phyloP scores from a whole-genome alignment of 2,888 invertebrate genomes.

The Rotaria sp. region DNA sequence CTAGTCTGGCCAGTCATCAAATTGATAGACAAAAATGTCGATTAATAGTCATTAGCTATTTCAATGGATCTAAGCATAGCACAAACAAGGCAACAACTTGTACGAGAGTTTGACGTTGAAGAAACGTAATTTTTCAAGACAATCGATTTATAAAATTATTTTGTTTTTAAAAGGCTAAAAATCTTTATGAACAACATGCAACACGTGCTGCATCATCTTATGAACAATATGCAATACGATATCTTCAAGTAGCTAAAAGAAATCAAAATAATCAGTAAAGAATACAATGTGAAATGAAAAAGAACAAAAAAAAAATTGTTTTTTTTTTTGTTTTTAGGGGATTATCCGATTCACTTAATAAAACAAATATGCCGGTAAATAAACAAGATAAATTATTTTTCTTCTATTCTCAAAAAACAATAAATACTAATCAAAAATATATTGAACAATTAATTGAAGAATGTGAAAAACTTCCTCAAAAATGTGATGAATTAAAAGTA shows the following conservation, averaged over 20 bases:
- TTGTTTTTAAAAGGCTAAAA: not conserved
- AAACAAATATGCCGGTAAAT: too few relatives aligned
- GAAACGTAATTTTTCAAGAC: too few relatives aligned
- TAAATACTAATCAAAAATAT: not conserved
- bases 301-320: not conserved
- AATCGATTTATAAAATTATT: too few relatives aligned
- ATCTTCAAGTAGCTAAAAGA: not conserved
- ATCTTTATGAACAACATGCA: not conserved
- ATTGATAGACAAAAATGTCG: too few relatives aligned
- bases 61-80: too few relatives aligned
- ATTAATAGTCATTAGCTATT: too few relatives aligned
- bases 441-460: not conserved
- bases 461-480: not conserved
- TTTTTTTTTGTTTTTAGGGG: not conserved
- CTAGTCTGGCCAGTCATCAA: too few relatives aligned
- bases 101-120: too few relatives aligned
- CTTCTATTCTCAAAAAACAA: not conserved
- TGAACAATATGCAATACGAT: slow-evolving; percentile 23
- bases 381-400: not conserved
- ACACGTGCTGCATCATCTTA: not conserved
- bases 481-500: slow-evolving; percentile 25
- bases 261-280: not conserved
- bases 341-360: not conserved
- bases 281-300: not conserved
- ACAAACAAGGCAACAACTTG: too few relatives aligned